These are phyloP conservation scores for Verasper variegatus DNA, from an alignment of 2,113 vertebrate species.

Conservation along the genomic window DNA sequence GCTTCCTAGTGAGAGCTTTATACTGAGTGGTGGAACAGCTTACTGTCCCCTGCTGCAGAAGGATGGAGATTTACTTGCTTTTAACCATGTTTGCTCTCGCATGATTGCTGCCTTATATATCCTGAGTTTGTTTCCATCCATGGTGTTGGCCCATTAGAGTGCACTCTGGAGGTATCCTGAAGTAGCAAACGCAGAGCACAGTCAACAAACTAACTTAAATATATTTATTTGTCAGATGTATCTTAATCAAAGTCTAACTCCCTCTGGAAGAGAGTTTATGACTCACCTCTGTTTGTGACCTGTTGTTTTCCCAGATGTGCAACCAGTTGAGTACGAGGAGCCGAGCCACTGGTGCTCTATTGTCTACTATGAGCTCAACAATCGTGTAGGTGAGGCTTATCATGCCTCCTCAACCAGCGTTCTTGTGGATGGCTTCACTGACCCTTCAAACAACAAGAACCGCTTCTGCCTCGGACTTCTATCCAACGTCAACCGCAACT, in stretches of 20 bases:
- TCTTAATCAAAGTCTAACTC: not conserved
- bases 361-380: conserved; percentile 97
- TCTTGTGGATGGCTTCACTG: conserved; percentile 96
- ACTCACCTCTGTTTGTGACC: not conserved
- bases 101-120: not conserved
- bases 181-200: not conserved
- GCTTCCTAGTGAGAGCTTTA: not conserved
- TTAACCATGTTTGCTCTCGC: not conserved
- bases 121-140: too few relatives aligned
- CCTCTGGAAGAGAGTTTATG: too few relatives aligned
- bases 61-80: not conserved
- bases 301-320: conserved; percentile 85
- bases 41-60: not conserved
- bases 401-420: conserved; percentile 97
- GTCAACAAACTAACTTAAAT: too few relatives aligned
- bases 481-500: conserved; percentile 97
- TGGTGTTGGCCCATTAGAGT: too few relatives aligned
- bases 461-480: conserved; percentile 96
- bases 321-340: conserved; percentile 96
- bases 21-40: not conserved
- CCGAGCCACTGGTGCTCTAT: conserved; percentile 99
- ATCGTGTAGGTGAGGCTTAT: conserved; percentile 95
- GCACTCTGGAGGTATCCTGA: not conserved
- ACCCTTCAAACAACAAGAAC: conserved; percentile 97
- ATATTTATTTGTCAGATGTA: not conserved